A percentile compares a stretch with the other conserved stretches of the same genome.
These are phyloP conservation scores for Rhizomys pruinosus DNA, from an alignment of 2,113 vertebrate genomes.

Conservation along the genomic window DNA sequence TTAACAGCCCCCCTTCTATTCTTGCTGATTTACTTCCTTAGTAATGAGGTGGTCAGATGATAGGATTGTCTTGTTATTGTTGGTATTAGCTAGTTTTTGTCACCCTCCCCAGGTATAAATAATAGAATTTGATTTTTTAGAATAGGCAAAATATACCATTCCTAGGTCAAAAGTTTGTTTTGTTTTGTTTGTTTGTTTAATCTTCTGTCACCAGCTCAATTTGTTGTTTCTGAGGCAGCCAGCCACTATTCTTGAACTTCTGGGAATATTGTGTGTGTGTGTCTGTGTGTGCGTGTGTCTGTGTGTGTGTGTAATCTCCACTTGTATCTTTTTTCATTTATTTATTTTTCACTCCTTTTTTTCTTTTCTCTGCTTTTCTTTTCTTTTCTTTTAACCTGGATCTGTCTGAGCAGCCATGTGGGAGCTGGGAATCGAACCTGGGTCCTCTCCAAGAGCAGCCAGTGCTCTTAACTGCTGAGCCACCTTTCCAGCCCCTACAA, in stretches of 20 bases:
- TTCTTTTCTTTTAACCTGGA: not conserved
- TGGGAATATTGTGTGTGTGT: slow-evolving; percentile 35
- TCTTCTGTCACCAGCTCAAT: not conserved
- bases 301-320: no score
- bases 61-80: slow-evolving; percentile 14
- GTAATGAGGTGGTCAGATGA: not conserved
- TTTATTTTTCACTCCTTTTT: no score
- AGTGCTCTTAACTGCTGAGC: no score
- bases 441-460: no score
- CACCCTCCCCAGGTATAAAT: slow-evolving; percentile 18
- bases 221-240: not conserved
- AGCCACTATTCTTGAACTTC: not conserved
- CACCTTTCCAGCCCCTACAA: no score
- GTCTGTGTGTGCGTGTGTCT: no score
- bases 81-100: slow-evolving; percentile 1
- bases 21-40: not conserved
- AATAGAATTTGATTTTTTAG: slow-evolving; percentile 5
- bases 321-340: not conserved
- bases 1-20: not conserved
- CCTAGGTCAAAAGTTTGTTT: not conserved
- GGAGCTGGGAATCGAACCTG: no score
- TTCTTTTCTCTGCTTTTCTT: no score
- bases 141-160: not conserved
- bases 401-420: not conserved
- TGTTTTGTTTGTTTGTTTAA: no score